A percentile compares a stretch with the other conserved stretches of the same genome.
These are phyloP conservation scores for Alosa sapidissima DNA, from an alignment of 2,797 vertebrate genomes.

Conservation along the genomic window DNA sequence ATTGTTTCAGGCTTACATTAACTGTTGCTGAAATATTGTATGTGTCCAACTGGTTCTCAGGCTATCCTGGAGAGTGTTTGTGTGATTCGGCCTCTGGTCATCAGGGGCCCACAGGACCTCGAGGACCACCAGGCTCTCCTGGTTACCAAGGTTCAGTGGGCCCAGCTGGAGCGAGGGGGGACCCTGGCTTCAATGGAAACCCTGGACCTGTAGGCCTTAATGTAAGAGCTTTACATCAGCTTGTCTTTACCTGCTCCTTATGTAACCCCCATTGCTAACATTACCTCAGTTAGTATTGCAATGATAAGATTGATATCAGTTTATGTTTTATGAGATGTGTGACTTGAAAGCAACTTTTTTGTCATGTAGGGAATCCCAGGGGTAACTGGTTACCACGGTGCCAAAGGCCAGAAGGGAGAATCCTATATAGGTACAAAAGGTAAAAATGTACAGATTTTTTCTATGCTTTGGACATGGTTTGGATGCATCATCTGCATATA, in stretches of 20 bases:
- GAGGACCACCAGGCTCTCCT: background rate
- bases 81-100: background rate
- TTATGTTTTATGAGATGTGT: background rate
- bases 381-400: conserved; percentile 54
- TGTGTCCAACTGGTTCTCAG: background rate
- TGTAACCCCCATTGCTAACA: background rate
- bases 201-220: conserved; percentile 51
- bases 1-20: too few relatives aligned
- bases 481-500: too few relatives aligned
- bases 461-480: too few relatives aligned
- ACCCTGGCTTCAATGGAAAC: conserved; percentile 54
- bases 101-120: too few relatives aligned
- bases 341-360: background rate
- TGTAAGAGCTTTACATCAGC: conserved; percentile 45
- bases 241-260: background rate
- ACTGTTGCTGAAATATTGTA: background rate
- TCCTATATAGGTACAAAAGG: conserved; percentile 47
- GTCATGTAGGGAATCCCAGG: conserved; percentile 59
- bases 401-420: conserved; percentile 66
- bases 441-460: conserved; percentile 37
- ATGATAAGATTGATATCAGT: background rate
- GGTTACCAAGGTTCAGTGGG: conserved; percentile 53
- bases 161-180: conserved; percentile 52
- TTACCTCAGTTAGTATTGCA: background rate
- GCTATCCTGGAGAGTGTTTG: background rate